These are phyloP conservation scores for Neosalanx taihuensis DNA, from an alignment of 2,797 vertebrate genomes.

Conservation along the genomic window DNA sequence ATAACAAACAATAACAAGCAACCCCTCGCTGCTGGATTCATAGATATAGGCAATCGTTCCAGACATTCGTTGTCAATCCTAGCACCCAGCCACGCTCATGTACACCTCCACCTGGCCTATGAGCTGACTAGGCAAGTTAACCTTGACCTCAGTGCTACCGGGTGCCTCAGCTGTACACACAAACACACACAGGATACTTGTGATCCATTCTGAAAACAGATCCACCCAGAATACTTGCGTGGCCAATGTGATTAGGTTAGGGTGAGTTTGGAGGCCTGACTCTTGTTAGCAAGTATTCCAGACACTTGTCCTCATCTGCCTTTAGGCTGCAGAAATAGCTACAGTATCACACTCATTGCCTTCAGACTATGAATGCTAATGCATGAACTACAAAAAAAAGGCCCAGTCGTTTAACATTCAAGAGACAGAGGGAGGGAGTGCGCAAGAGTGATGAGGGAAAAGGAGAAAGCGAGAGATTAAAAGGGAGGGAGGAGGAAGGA, in stretches of 20 bases:
- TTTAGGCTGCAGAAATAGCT: background rate
- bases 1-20: background rate
- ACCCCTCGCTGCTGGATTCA: background rate
- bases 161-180: conserved; percentile 6
- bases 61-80: background rate
- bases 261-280: conserved; percentile 27
- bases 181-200: conserved; percentile 8
- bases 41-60: background rate
- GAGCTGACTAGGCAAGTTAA: background rate
- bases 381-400: background rate
- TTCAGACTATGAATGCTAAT: background rate
- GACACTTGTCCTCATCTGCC: background rate
- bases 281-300: conserved; percentile 21
- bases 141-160: background rate
- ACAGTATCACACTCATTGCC: background rate
- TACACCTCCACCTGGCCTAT: background rate
- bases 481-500: conserved; percentile 35
- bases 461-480: conserved; percentile 26
- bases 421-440: conserved; percentile 34
- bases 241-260: conserved; percentile 25
- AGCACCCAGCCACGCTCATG: background rate
- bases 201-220: conserved; percentile 13
- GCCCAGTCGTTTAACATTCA: background rate
- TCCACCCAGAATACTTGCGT: conserved; percentile 7
- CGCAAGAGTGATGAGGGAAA: conserved; percentile 45